Evolutionary conservation across 1,140 invertebrate species (phyloP).

Genomic region (Drosophila pseudoobscura): DNA sequence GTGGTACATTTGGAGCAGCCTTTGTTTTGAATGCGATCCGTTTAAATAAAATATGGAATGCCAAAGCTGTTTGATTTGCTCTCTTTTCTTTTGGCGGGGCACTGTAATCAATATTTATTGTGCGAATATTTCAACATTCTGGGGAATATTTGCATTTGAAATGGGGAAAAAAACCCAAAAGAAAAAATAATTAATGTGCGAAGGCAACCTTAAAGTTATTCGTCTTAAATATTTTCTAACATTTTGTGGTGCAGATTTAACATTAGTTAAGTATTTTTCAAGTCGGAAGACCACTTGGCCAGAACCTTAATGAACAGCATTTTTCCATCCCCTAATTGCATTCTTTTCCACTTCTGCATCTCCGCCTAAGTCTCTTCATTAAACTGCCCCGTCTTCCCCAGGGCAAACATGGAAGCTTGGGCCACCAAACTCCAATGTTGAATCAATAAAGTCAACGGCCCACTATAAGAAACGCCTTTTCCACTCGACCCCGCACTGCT

Average conservation of each 20-base stretch:
- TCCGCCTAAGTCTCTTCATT: conserved; percentile 25
- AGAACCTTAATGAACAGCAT: background rate
- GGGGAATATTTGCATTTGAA: no score
- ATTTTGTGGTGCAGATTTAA: no score
- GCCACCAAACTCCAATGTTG: conserved; percentile 44
- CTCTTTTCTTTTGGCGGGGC: background rate
- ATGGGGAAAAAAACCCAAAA: no score
- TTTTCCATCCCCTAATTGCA: conserved; percentile 19
- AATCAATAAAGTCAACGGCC: conserved; percentile 58
- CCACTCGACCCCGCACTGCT: background rate
- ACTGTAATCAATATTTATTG: conserved; percentile 31
- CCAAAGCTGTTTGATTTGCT: conserved; percentile 14
- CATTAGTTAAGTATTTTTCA: no score
- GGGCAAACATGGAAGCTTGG: conserved; percentile 19
- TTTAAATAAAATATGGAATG: conserved; percentile 20
- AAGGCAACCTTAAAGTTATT: no score
- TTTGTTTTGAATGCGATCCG: conserved; percentile 20
- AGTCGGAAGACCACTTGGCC: background rate
- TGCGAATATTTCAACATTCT: no score
- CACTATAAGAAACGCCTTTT: conserved; percentile 21
- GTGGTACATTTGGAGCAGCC: conserved; percentile 27
- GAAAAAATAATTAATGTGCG: no score
- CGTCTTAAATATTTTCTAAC: no score
- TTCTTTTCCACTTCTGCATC: conserved; percentile 9
- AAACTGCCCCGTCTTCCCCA: conserved; percentile 12